These are phyloP conservation scores for Capitulum mitella DNA, from an alignment of 2,888 invertebrate species.

Conservation along the genomic window DNA sequence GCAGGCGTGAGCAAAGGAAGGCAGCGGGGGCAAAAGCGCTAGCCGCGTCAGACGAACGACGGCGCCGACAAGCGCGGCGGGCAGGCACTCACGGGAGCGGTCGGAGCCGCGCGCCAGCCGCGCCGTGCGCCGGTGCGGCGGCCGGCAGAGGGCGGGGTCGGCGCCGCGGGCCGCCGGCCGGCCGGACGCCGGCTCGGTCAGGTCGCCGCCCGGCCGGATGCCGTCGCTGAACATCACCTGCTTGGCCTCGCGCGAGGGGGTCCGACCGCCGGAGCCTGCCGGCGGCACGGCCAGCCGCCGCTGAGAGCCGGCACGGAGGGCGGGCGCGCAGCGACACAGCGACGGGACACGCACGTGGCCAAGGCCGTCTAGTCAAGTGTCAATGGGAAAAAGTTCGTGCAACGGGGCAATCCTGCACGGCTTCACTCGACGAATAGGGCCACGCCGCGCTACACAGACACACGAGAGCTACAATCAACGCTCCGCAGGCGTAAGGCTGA, in stretches of 20 bases:
- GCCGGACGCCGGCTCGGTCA: constrained; percentile 57
- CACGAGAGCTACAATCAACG: too few relatives aligned
- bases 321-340: too few relatives aligned
- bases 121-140: constrained; percentile 22
- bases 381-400: too few relatives aligned
- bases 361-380: too few relatives aligned
- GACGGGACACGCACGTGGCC: too few relatives aligned
- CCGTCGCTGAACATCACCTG: constrained; percentile 85
- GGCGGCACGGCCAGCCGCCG: constrained; percentile 42
- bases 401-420: too few relatives aligned
- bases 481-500: too few relatives aligned
- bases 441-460: too few relatives aligned
- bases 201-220: constrained; percentile 76
- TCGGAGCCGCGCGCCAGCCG: constrained; percentile 49
- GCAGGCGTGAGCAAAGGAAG: too few relatives aligned
- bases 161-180: not conserved
- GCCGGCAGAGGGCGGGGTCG: not conserved
- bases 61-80: not conserved
- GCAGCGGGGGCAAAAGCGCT: too few relatives aligned
- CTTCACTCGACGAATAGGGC: too few relatives aligned
- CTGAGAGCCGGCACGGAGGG: constrained; percentile 57
- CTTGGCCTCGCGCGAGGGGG: constrained; percentile 51
- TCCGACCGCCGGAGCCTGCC: constrained; percentile 32
- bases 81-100: constrained; percentile 53
- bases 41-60: too few relatives aligned